These are phyloP conservation scores for Elgaria multicarinata DNA, from an alignment of 2,113 vertebrate species.

Conservation along the genomic window DNA sequence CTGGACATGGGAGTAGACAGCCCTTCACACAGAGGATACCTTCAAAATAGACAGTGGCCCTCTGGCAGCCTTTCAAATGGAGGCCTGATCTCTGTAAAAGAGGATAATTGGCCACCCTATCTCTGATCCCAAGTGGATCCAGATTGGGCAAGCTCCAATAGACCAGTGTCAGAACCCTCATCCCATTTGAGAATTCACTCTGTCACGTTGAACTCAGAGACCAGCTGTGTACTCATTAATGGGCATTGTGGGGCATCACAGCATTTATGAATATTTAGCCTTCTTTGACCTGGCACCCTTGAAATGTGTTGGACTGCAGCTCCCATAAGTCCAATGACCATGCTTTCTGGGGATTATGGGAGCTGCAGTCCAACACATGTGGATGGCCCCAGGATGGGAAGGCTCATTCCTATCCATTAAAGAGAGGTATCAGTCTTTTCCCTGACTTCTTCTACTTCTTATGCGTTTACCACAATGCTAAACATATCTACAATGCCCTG, in stretches of 20 bases:
- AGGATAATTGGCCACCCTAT: too few relatives aligned
- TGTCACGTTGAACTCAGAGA: not conserved
- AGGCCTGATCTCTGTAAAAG: too few relatives aligned
- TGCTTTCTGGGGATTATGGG: too few relatives aligned
- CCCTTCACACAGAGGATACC: too few relatives aligned
- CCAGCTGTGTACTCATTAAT: not conserved
- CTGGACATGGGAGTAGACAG: too few relatives aligned
- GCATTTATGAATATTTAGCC: not conserved
- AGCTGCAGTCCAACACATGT: too few relatives aligned
- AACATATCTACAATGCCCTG: not conserved
- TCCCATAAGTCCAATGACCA: not conserved
- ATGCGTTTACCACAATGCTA: not conserved
- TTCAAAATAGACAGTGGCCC: too few relatives aligned
- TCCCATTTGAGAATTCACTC: not conserved
- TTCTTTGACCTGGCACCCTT: too few relatives aligned
- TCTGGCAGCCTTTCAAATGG: too few relatives aligned
- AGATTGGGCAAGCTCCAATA: not conserved
- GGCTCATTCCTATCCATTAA: too few relatives aligned
- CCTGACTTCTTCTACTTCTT: slow-evolving; percentile 5
- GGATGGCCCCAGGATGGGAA: too few relatives aligned
- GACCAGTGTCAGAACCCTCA: not conserved
- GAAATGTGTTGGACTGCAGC: too few relatives aligned
- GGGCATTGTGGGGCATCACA: not conserved
- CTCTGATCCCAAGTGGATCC: not conserved
- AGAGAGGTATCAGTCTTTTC: not conserved